phyloP scores from a whole-genome alignment of 2,113 vertebrate genomes.

The Cettia cetti region DNA sequence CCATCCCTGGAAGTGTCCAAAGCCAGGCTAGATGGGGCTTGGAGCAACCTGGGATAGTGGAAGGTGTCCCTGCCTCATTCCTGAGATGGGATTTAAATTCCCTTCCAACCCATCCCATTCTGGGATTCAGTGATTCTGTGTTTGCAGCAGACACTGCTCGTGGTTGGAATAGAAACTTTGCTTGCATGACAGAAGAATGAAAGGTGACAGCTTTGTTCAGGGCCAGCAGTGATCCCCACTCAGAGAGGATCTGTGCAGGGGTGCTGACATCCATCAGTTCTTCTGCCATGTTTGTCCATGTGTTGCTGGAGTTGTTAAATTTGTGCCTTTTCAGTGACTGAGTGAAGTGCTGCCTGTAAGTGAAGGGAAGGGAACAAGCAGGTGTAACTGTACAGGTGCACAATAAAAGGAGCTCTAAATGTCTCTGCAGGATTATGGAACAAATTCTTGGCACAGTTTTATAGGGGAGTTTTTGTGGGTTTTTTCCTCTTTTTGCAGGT shows the following conservation, averaged over 20 bases:
- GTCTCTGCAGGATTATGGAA: neutral
- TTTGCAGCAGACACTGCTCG: neutral
- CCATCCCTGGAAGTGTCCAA: neutral
- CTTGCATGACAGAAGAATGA: neutral
- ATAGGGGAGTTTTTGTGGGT: neutral
- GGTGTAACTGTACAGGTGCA: neutral
- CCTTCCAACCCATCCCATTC: neutral
- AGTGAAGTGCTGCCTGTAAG: neutral
- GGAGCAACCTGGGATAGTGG: neutral
- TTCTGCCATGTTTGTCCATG: neutral
- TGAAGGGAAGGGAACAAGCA: neutral
- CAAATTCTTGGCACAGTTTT: neutral
- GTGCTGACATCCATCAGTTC: neutral
- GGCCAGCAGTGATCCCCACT: neutral
- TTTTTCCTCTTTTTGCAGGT: slow-evolving; percentile 74
- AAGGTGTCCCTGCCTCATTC: neutral
- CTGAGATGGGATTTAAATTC: neutral
- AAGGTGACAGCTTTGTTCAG: neutral
- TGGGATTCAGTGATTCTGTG: neutral
- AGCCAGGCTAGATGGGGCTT: neutral
- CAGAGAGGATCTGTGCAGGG: neutral
- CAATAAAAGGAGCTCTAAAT: neutral
- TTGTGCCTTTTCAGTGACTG: neutral
- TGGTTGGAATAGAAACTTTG: neutral
- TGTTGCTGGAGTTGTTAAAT: neutral